Evolutionary conservation across 2,888 invertebrate genomes (phyloP).

Genomic region (Caradrina kadenii): DNA sequence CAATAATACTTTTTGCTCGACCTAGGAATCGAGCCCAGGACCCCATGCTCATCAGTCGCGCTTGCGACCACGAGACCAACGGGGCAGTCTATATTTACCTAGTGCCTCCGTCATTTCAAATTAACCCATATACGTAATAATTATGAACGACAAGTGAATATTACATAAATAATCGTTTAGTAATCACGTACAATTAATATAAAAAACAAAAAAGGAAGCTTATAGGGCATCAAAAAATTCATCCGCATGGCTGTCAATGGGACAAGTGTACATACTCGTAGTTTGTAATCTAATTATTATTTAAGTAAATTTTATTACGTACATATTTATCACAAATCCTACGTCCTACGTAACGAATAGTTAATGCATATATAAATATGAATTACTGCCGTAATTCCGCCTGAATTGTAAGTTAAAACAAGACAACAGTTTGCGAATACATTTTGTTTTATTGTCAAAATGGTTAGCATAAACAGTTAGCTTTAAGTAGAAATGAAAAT

Average conservation of each 20-base stretch:
- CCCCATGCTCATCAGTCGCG: no score
- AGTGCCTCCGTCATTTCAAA: conserved; percentile 29
- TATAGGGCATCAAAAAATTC: no score
- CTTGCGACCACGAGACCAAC: no score
- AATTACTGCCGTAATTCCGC: conserved; percentile 40
- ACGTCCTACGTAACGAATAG: conserved; percentile 14
- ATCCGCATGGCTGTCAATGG: no score
- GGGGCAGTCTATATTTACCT: no score
- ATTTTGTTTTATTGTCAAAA: conserved; percentile 7
- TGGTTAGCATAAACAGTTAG: background rate
- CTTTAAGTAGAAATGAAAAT: conserved; percentile 9
- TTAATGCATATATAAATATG: conserved; percentile 28
- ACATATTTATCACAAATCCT: conserved; percentile 23
- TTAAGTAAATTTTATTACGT: no score
- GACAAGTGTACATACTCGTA: no score
- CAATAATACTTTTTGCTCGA: no score
- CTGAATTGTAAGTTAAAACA: conserved; percentile 18
- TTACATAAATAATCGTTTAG: conserved; percentile 33
- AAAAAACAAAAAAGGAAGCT: no score
- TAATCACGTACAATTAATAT: no score
- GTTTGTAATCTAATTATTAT: no score
- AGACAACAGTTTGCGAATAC: background rate
- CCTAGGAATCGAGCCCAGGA: no score
- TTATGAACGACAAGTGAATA: conserved; percentile 37
- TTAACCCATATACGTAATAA: conserved; percentile 22